Evolutionary conservation across 2,888 invertebrate species (phyloP).

Genomic region (Lacanobia wlatinum): DNA sequence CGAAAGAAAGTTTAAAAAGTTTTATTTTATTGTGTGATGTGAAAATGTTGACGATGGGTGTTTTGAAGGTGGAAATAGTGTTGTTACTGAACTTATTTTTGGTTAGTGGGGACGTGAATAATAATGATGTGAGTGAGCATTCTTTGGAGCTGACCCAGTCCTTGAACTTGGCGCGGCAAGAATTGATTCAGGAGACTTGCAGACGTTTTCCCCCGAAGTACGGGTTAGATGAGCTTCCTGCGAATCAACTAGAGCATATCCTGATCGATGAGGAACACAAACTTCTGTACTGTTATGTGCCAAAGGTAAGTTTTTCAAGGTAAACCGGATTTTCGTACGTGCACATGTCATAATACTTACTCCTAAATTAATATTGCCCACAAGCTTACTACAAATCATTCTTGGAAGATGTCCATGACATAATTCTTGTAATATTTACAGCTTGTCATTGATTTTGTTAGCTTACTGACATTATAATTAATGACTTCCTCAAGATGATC

Average conservation of each 20-base stretch:
- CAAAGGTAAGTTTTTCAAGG: slow-evolving; percentile 93
- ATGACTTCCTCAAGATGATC: slow-evolving; percentile 37
- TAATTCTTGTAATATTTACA: slow-evolving; percentile 20
- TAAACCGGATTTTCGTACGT: slow-evolving; percentile 65
- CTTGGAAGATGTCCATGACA: slow-evolving; percentile 28
- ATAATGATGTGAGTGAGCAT: slow-evolving; percentile 77
- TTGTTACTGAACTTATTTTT: slow-evolving; percentile 77
- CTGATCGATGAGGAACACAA: slow-evolving; percentile 96
- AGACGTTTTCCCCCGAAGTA: slow-evolving; percentile 86
- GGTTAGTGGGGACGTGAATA: slow-evolving; percentile 77
- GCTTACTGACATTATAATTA: slow-evolving; percentile 33
- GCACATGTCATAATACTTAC: slow-evolving; percentile 3
- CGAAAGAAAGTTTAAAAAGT: slow-evolving; percentile 80
- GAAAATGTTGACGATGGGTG: slow-evolving; percentile 77
- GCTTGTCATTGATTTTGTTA: slow-evolving; percentile 20
- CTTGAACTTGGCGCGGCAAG: slow-evolving; percentile 92
- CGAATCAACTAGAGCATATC: slow-evolving; percentile 94
- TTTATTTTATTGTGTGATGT: slow-evolving; percentile 73
- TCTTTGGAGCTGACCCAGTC: slow-evolving; percentile 92
- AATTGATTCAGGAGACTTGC: slow-evolving; percentile 92
- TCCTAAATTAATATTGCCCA: background rate
- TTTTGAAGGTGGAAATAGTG: slow-evolving; percentile 73
- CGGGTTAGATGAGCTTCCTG: slow-evolving; percentile 85
- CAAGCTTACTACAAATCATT: background rate
- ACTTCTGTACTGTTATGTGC: slow-evolving; percentile 97